phyloP scores from a whole-genome alignment of 2,888 invertebrate genomes.

The Cepaea hortensis region DNA sequence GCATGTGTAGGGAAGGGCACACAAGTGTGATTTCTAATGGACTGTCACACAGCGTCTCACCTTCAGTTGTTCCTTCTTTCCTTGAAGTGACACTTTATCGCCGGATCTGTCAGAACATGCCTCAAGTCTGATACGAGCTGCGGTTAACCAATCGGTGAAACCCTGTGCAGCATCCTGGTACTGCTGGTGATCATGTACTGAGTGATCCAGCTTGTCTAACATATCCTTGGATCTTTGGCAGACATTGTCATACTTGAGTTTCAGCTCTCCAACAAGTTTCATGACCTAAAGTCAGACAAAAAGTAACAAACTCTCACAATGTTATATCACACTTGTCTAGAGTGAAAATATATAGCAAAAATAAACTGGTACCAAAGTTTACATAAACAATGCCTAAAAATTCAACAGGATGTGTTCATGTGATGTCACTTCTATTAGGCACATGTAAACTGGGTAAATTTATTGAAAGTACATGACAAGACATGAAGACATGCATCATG shows the following conservation, averaged over 20 bases:
- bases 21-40: too few relatives aligned
- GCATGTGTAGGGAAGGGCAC: not conserved
- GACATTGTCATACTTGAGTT: conserved; percentile 66
- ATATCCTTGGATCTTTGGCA: conserved; percentile 80
- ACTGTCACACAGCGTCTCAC: conserved; percentile 51
- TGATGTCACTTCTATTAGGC: not conserved
- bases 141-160: conserved; percentile 87
- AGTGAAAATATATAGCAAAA: too few relatives aligned
- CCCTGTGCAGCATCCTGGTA: conserved; percentile 85
- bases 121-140: conserved; percentile 67
- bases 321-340: too few relatives aligned
- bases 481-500: too few relatives aligned
- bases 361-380: too few relatives aligned
- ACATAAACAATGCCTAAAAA: too few relatives aligned
- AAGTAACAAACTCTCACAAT: not conserved
- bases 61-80: conserved; percentile 74
- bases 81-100: conserved; percentile 81
- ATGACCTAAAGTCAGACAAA: conserved; percentile 54
- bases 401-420: not conserved
- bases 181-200: conserved; percentile 89
- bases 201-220: conserved; percentile 88
- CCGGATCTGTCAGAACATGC: conserved; percentile 79
- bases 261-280: conserved; percentile 68
- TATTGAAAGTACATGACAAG: too few relatives aligned
- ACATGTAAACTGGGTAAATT: too few relatives aligned